Evolutionary conservation across 2,888 invertebrate genomes (phyloP).

Genomic region (Orthosia cruda): DNA sequence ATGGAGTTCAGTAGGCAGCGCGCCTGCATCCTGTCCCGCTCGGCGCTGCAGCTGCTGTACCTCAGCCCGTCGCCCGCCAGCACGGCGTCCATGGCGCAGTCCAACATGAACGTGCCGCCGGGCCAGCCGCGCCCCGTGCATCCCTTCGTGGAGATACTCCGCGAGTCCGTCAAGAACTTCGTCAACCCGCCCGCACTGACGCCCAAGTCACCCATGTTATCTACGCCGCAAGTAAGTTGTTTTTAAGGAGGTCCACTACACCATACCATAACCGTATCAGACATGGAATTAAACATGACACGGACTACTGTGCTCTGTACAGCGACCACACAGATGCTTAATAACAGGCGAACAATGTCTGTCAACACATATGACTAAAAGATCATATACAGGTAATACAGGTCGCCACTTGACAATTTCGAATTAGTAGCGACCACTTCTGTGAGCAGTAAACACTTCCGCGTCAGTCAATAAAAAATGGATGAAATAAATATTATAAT

Average conservation of each 20-base stretch:
- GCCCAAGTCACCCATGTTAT: slow-evolving; percentile 93
- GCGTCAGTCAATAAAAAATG: no score
- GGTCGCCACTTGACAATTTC: no score
- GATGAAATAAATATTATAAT: no score
- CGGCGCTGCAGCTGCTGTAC: slow-evolving; percentile 96
- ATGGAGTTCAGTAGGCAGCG: slow-evolving; percentile 97
- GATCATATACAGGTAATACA: no score
- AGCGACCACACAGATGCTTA: no score
- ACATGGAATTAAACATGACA: no score
- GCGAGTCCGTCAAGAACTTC: slow-evolving; percentile 96
- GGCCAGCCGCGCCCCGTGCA: slow-evolving; percentile 83
- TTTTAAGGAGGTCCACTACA: not conserved
- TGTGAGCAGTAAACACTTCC: no score
- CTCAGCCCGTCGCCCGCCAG: slow-evolving; percentile 89
- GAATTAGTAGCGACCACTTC: no score
- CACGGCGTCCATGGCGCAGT: slow-evolving; percentile 81
- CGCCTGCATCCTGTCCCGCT: slow-evolving; percentile 98
- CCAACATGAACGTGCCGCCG: slow-evolving; percentile 78
- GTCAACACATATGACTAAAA: no score
- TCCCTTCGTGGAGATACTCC: slow-evolving; percentile 95
- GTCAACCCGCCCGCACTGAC: slow-evolving; percentile 97
- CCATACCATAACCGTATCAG: no score
- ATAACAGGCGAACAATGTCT: no score
- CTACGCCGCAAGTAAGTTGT: slow-evolving; percentile 92
- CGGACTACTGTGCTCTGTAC: no score